A percentile compares a stretch with the other conserved stretches of the same genome.
Conservation (phyloP, 2,888 invertebrate genomes). For the Serrognathus titanus region DNA sequence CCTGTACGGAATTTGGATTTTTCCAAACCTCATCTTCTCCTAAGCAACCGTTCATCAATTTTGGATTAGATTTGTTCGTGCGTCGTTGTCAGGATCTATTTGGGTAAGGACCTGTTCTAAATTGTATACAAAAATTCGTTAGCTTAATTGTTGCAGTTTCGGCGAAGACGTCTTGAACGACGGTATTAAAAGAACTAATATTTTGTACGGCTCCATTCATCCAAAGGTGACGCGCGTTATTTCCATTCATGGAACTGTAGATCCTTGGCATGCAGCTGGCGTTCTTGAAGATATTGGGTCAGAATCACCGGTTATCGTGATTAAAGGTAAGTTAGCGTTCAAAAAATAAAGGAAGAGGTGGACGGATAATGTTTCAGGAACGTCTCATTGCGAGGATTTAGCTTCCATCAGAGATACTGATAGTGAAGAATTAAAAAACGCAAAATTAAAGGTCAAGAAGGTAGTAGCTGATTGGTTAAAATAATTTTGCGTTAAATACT, state of each 20-base stretch:
- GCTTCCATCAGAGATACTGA: slow-evolving; percentile 18
- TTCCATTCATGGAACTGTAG: slow-evolving; percentile 58
- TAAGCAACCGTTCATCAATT: slow-evolving; percentile 60
- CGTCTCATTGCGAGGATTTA: slow-evolving; percentile 34
- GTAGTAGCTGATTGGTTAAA: slow-evolving; percentile 29
- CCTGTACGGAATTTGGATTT: slow-evolving; percentile 83
- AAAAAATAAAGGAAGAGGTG: neutral
- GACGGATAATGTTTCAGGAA: slow-evolving; percentile 18
- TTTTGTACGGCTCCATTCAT: slow-evolving; percentile 51
- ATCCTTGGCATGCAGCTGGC: slow-evolving; percentile 58
- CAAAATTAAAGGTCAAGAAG: slow-evolving; percentile 22
- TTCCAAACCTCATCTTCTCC: slow-evolving; percentile 68
- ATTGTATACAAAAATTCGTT: too few relatives aligned
- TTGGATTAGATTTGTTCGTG: slow-evolving; percentile 56
- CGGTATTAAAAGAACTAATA: slow-evolving; percentile 58
- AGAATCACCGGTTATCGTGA: slow-evolving; percentile 29
- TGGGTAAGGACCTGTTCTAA: slow-evolving; percentile 37
- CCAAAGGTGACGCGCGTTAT: slow-evolving; percentile 56
- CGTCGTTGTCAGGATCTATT: slow-evolving; percentile 77
- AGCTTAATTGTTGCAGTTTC: slow-evolving; percentile 20
- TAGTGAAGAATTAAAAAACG: slow-evolving; percentile 22
- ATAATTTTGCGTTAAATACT: too few relatives aligned
- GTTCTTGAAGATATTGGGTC: slow-evolving; percentile 45
- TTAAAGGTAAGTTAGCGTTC: slow-evolving; percentile 22
- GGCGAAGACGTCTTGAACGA: slow-evolving; percentile 55